phyloP scores from a whole-genome alignment of 2,888 invertebrate species.

The Chrysolina americana region DNA sequence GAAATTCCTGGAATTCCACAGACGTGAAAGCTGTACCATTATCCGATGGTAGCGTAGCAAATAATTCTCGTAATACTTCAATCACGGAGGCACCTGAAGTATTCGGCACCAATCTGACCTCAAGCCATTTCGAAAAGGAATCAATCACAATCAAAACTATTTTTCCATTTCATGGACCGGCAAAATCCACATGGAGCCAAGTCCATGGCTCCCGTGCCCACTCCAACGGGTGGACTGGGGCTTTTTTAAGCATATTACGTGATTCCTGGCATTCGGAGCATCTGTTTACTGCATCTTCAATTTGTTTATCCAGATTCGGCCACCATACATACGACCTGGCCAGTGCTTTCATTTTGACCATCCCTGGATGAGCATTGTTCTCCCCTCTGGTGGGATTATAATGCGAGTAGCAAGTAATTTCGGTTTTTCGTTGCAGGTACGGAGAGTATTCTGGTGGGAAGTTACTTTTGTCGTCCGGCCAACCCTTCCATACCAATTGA shows the following conservation, averaged over 20 bases:
- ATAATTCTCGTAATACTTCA: slow-evolving; percentile 27
- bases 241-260: too few relatives aligned
- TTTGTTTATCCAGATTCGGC: neutral
- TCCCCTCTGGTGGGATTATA: too few relatives aligned
- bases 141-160: too few relatives aligned
- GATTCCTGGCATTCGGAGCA: neutral
- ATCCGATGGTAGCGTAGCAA: slow-evolving; percentile 41
- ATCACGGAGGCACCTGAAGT: neutral
- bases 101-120: slow-evolving; percentile 6
- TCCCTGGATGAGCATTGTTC: too few relatives aligned
- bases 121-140: neutral
- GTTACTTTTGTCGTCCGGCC: neutral
- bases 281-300: neutral
- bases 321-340: too few relatives aligned
- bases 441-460: neutral
- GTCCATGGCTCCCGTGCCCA: too few relatives aligned
- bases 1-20: slow-evolving; percentile 41
- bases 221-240: too few relatives aligned
- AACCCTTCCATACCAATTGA: neutral
- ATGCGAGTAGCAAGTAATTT: too few relatives aligned
- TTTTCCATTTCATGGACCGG: too few relatives aligned
- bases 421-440: too few relatives aligned
- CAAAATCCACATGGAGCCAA: too few relatives aligned
- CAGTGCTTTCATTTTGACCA: too few relatives aligned
- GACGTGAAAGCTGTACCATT: neutral